These are phyloP conservation scores for Ceratina japonica DNA, from an alignment of 1,140 invertebrate species.

Conservation along the genomic window DNA sequence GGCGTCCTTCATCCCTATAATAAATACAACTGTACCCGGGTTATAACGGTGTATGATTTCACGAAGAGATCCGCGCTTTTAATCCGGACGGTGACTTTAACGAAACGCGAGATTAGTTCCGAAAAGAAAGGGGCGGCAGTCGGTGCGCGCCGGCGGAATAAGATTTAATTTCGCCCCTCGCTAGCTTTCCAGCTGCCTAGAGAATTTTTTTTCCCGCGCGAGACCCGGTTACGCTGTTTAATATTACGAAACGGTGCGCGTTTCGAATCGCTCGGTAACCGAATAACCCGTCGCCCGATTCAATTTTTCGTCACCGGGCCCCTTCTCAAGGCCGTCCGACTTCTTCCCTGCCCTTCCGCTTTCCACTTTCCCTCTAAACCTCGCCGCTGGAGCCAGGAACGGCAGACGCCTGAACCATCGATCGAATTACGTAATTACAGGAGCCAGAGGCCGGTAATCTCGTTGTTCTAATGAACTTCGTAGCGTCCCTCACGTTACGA, in stretches of 20 bases:
- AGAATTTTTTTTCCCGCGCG: neutral
- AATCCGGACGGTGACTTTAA: conserved; percentile 4
- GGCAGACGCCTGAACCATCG: conserved; percentile 65
- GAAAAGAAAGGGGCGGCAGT: too few relatives aligned
- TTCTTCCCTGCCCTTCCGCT: conserved; percentile 10
- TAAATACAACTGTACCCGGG: neutral
- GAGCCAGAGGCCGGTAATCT: conserved; percentile 56
- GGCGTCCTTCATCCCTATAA: neutral
- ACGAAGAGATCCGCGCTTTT: neutral
- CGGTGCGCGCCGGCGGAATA: conserved; percentile 3
- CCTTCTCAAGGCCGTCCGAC: conserved; percentile 29
- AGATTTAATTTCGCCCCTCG: conserved; percentile 29
- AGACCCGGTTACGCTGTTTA: neutral
- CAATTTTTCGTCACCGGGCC: neutral
- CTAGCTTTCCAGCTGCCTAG: conserved; percentile 1
- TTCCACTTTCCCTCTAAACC: neutral
- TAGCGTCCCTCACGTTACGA: conserved; percentile 32
- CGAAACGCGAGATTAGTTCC: conserved; percentile 16
- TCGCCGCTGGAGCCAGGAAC: conserved; percentile 38
- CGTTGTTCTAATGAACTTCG: conserved; percentile 65
- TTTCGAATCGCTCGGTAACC: neutral
- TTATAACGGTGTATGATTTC: too few relatives aligned
- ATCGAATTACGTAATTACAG: conserved; percentile 64
- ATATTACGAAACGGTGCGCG: conserved; percentile 9
- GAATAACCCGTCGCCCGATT: conserved; percentile 17